Evolutionary conservation across 1,140 invertebrate species (phyloP).

Genomic region (Matsumurasca onukii): DNA sequence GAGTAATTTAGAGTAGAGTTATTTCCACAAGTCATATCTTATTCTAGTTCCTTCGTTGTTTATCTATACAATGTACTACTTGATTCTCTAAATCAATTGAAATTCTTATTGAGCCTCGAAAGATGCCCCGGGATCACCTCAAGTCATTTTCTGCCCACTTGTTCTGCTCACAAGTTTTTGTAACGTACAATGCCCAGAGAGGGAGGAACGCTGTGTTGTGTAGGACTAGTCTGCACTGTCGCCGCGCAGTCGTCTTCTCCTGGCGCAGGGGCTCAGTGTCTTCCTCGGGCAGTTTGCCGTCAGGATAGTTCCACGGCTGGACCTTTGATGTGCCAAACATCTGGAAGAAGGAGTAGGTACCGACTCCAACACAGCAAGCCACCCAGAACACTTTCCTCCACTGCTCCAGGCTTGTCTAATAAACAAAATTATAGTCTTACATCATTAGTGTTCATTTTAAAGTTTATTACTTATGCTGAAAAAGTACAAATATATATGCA

Average conservation of each 20-base stretch:
- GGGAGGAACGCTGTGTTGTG: neutral
- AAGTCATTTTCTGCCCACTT: too few relatives aligned
- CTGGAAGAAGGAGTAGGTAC: conserved; percentile 68
- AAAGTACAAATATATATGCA: neutral
- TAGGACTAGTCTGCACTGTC: conserved; percentile 25
- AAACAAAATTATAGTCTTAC: conserved; percentile 29
- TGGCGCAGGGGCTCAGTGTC: neutral
- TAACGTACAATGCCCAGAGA: neutral
- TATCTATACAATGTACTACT: too few relatives aligned
- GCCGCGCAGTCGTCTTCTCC: conserved; percentile 6
- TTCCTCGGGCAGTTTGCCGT: conserved; percentile 27
- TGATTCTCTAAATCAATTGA: too few relatives aligned
- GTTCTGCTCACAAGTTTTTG: too few relatives aligned
- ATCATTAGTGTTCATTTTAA: neutral
- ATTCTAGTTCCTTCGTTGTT: too few relatives aligned
- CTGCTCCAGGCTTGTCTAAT: conserved; percentile 59
- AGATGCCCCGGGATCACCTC: too few relatives aligned
- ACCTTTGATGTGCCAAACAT: conserved; percentile 66
- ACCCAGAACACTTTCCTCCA: conserved; percentile 75
- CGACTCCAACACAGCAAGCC: conserved; percentile 60
- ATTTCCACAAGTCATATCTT: too few relatives aligned
- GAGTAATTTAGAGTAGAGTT: too few relatives aligned
- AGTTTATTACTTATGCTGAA: neutral
- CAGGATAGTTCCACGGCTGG: conserved; percentile 60
- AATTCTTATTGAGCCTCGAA: too few relatives aligned